These are phyloP conservation scores for Platichthys stellatus DNA, from an alignment of 2,113 vertebrate species.

Conservation along the genomic window DNA sequence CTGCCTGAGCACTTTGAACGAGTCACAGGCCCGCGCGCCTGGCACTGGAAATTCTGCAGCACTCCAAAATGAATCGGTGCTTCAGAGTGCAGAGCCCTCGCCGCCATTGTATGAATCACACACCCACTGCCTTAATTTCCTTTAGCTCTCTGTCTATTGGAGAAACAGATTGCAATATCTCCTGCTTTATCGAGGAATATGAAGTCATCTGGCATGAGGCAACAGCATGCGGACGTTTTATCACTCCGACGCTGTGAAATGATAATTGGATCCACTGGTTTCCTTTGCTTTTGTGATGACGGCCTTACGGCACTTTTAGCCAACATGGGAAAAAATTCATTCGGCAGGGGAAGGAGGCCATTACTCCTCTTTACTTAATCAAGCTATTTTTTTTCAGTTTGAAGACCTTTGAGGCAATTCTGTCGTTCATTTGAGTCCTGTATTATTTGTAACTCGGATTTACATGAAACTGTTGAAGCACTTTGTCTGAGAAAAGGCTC, in stretches of 20 bases:
- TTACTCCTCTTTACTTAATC: slow-evolving; percentile 66
- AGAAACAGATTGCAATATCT: slow-evolving; percentile 20
- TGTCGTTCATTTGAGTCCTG: slow-evolving; percentile 59
- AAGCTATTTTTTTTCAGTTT: slow-evolving; percentile 27
- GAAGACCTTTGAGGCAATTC: slow-evolving; percentile 55
- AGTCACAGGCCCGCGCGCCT: slow-evolving; percentile 30
- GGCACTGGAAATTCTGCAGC: slow-evolving; percentile 46
- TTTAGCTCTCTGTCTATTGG: slow-evolving; percentile 24
- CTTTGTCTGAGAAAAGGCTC: slow-evolving; percentile 43
- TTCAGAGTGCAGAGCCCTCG: slow-evolving; percentile 17
- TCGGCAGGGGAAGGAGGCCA: slow-evolving; percentile 3
- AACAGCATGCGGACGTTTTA: slow-evolving; percentile 3
- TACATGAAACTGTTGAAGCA: slow-evolving; percentile 50
- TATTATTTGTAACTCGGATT: slow-evolving; percentile 74
- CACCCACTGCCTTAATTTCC: slow-evolving; percentile 36
- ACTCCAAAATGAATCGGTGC: slow-evolving; percentile 56
- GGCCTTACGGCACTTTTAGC: slow-evolving; percentile 13
- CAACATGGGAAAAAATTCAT: slow-evolving; percentile 31
- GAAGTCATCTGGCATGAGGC: slow-evolving; percentile 17
- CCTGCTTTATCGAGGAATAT: slow-evolving; percentile 19
- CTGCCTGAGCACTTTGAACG: slow-evolving; percentile 59
- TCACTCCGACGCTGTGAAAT: slow-evolving; percentile 26
- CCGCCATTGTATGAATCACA: slow-evolving; percentile 29
- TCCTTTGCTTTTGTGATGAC: slow-evolving; percentile 32
- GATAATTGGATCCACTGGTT: slow-evolving; percentile 54